Evolutionary conservation across 2,888 invertebrate genomes (phyloP).

Genomic region (Furcula furcula): DNA sequence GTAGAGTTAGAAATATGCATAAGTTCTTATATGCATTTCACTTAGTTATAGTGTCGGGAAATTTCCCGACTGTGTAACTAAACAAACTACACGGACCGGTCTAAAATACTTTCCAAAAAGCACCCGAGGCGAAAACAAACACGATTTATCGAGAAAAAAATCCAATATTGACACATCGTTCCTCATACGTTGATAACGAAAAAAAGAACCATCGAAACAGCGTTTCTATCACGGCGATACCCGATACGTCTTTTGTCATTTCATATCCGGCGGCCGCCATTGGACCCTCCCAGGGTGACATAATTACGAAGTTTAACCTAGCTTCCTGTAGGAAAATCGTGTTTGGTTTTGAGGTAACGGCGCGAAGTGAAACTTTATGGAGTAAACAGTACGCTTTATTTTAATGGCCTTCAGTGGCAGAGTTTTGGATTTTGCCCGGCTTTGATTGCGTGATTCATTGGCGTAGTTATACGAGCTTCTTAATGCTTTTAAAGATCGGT

Average conservation of each 20-base stretch:
- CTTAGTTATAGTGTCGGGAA: too few species aligned
- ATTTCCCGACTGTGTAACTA: too few species aligned
- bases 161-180: conserved; percentile 28
- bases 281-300: conserved; percentile 30
- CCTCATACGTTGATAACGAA: conserved; percentile 15
- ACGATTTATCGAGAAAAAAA: conserved; percentile 31
- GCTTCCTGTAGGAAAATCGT: conserved; percentile 13
- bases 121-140: conserved; percentile 13
- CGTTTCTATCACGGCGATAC: conserved; percentile 39
- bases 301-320: conserved; percentile 51
- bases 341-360: conserved; percentile 1
- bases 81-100: not conserved
- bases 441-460: conserved; percentile 3
- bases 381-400: conserved; percentile 24
- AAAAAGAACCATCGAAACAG: conserved; percentile 18
- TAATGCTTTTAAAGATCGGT: not conserved
- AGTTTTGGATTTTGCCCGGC: conserved; percentile 6
- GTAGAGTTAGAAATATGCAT: too few species aligned
- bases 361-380: conserved; percentile 3
- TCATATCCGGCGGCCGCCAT: conserved; percentile 46
- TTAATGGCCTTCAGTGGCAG: conserved; percentile 16
- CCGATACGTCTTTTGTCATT: conserved; percentile 62
- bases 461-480: conserved; percentile 1
- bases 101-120: not conserved
- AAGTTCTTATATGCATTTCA: too few species aligned